Percentiles rank a stretch among this genome's conserved stretches.
phyloP scores from a whole-genome alignment of 2,797 vertebrate species.

The Cichlasoma orientale region DNA sequence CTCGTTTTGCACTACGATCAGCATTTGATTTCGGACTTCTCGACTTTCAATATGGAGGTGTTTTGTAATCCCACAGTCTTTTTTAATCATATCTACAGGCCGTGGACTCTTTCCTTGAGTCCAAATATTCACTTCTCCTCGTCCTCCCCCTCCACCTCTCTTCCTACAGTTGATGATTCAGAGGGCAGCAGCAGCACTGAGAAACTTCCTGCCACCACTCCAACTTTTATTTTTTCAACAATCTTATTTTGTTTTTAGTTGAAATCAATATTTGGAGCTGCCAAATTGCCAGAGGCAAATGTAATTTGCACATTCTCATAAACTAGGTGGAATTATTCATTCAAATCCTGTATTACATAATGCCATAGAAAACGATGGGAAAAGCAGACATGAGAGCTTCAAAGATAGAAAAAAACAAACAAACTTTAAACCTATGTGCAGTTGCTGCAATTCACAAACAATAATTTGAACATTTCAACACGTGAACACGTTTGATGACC shows the following conservation, averaged over 20 bases:
- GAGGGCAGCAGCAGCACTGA: slow-evolving; percentile 25
- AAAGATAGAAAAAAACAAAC: background rate
- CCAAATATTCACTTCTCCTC: slow-evolving; percentile 20
- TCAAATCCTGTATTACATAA: background rate
- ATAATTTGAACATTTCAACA: background rate
- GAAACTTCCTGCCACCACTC: slow-evolving; percentile 16
- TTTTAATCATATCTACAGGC: background rate
- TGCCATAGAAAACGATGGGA: background rate
- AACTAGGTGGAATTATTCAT: slow-evolving; percentile 13
- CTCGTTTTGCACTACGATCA: background rate
- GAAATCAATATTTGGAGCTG: slow-evolving; percentile 2
- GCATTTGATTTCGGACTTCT: background rate
- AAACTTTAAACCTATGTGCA: background rate
- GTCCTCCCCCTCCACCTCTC: slow-evolving; percentile 35
- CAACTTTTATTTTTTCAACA: background rate
- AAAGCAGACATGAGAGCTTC: background rate
- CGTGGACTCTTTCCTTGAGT: slow-evolving; percentile 17
- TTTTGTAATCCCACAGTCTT: slow-evolving; percentile 6
- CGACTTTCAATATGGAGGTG: background rate
- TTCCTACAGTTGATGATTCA: slow-evolving; percentile 59
- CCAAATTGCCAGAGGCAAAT: background rate
- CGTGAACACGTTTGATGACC: background rate
- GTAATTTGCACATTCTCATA: background rate
- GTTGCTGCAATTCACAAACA: background rate
- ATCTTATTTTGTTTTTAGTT: background rate